Evolutionary conservation across 2,888 invertebrate species (phyloP).

Genomic region (Eristalis tenax): DNA sequence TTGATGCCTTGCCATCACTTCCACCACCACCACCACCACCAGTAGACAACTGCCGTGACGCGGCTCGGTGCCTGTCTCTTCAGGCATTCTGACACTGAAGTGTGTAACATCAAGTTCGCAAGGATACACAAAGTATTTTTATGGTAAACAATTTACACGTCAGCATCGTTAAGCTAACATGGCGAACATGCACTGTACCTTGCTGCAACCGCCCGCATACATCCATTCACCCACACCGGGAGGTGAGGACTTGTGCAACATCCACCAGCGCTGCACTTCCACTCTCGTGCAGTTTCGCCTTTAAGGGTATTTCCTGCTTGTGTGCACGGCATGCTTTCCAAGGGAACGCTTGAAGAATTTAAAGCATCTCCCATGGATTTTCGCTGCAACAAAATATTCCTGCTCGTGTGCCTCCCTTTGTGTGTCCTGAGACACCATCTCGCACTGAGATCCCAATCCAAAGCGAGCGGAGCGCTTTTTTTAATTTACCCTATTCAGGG

Average conservation of each 20-base stretch:
- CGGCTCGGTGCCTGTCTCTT: constrained; percentile 2
- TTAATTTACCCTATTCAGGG: constrained; percentile 65
- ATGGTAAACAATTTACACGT: constrained; percentile 63
- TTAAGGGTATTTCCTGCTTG: constrained; percentile 3
- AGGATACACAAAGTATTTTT: constrained; percentile 44
- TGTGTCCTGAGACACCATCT: neutral
- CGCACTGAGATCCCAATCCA: neutral
- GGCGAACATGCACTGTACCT: constrained; percentile 44
- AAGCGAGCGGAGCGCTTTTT: constrained; percentile 13
- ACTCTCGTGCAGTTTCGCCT: neutral
- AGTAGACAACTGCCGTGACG: neutral
- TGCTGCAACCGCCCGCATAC: constrained; percentile 10
- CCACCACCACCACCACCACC: constrained; percentile 2
- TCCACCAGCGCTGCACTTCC: neutral
- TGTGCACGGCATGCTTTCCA: neutral
- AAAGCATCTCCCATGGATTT: constrained; percentile 30
- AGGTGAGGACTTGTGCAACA: neutral
- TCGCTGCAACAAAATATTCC: constrained; percentile 13
- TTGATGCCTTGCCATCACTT: constrained; percentile 17
- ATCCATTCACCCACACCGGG: neutral
- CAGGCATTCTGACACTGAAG: constrained; percentile 40
- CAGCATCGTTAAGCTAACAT: constrained; percentile 64
- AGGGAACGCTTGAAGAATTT: constrained; percentile 10
- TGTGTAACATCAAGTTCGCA: constrained; percentile 43
- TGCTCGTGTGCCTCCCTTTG: constrained; percentile 2